Evolutionary conservation across 2,888 invertebrate species (phyloP), one percentile per base, ranked within the genome.

Genomic region (Eudasyphora cyanicolor): DNA sequence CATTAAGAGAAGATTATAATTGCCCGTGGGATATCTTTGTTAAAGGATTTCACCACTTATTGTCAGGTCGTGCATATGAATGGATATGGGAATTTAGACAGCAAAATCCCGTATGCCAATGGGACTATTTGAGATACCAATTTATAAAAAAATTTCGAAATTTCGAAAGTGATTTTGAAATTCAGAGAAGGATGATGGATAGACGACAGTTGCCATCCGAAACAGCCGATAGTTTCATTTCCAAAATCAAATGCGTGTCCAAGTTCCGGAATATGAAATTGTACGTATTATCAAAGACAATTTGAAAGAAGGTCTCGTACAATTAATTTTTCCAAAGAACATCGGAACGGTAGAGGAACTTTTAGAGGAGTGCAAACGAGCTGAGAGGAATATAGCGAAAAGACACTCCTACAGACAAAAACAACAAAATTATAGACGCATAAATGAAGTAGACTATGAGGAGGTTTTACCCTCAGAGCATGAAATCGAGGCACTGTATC

Each of bases 11-110:
- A 0, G 69, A 69, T 21, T 60, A 76, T 7, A 70, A 70, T 32
- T 77, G 77, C 12, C 35, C 70, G 2, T 67, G 51, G 54, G 62
- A 77, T 14, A 35, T 77, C 1, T 19, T 70, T 10, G 49, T 70
- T 12, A 76, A 54, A 67, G 76, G 76, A 10, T 76, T 76, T 14
- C 76, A 76, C 12, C 51, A 54, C 32, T 24, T 76, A 12, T 5
- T 76, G 10, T 29, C 57, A 0, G 76, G 69, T 5, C 17, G n/a
- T 0, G 69, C 51, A 1, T 74, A 57, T n/a, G n/a, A n/a, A n/a
- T n/a, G n/a, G n/a, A n/a, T n/a, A n/a, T n/a, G n/a, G n/a, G n/a
- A n/a, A n/a, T n/a, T n/a, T n/a, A n/a, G n/a, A n/a, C n/a, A n/a
- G n/a, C n/a, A n/a, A n/a, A n/a, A n/a, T n/a, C n/a, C 74, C 1